Conservation (phyloP, 2,113 vertebrate genomes). For the Podarcis raffonei region DNA sequence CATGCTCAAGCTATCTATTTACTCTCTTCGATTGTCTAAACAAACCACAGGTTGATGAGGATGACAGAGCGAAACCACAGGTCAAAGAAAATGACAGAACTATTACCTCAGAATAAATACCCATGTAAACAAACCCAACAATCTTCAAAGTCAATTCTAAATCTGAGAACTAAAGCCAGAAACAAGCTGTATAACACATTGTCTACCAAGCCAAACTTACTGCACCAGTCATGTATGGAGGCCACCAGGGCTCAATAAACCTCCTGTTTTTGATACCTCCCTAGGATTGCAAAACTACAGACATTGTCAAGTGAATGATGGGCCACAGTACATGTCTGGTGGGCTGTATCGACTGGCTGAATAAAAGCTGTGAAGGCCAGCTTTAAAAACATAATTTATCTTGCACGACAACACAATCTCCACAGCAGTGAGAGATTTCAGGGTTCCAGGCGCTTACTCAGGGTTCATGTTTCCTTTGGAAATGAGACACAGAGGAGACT, state of each 20-base stretch:
- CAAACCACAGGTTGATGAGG: not conserved
- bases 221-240: not conserved
- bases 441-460: too few relatives aligned
- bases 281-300: not conserved
- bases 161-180: not conserved
- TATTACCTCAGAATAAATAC: too few relatives aligned
- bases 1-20: not conserved
- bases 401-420: too few relatives aligned
- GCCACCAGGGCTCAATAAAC: not conserved
- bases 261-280: not conserved
- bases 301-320: not conserved
- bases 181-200: not conserved
- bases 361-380: not conserved
- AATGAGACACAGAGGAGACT: too few relatives aligned
- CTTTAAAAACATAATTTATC: not conserved
- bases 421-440: too few relatives aligned
- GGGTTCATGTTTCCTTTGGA: too few relatives aligned
- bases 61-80: not conserved
- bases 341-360: not conserved
- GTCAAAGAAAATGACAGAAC: not conserved
- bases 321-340: not conserved
- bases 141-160: conserved; percentile 10
- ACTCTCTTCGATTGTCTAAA: not conserved
- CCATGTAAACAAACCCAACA: not conserved
- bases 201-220: not conserved